Evolutionary conservation across 2,888 invertebrate genomes (phyloP), one percentile per base, ranked within the genome.

Genomic region (Trichopoda pennipes): DNA sequence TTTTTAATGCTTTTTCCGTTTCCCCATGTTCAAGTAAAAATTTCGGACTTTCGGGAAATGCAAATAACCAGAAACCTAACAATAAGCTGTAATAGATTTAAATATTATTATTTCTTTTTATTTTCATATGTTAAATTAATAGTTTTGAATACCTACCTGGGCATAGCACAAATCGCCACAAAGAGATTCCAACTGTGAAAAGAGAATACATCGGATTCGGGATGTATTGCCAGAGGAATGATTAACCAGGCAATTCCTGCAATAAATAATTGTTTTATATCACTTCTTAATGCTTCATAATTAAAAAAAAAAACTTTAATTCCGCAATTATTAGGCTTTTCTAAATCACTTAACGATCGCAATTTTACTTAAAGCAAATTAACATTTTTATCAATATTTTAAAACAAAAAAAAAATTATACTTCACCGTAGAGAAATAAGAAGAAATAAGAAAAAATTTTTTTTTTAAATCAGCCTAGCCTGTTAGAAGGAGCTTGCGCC

Each of bases 131-230:
- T 21, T 12, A 47, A 7, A 21, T 44, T 14, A 28, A 12, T 23
- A 17, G 1, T 17, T 0, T 0, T n/a, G 7, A n/a, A 1, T 32
- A 38, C 80, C 82, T 84, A 91, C 84, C 95, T 95, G 0, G 96
- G 95, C 4, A 95, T 85, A 4, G 94, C 94, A 90, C 95, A 95
- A 0, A 95, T 93, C 0, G 95, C 94, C 44, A 96, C 95, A 90
- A 96, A 96, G 89, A 95, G 93, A 91, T 96, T 95, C 96, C 96
- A 96, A 23, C 95, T 95, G 86, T 94, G 94, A 90, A 95, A 96
- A 21, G 93, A 93, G 91, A 95, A 95, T 63, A 86, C 84, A 2
- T 92, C 92, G 38, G 92, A 92, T 70, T 93, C 92, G 84, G 94
- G 93, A 75, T 93, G 92, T 85, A 94, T 93, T 82, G 93, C 90